Evolutionary conservation across 2,797 vertebrate genomes (phyloP).

Genomic region (Chelon labrosus): DNA sequence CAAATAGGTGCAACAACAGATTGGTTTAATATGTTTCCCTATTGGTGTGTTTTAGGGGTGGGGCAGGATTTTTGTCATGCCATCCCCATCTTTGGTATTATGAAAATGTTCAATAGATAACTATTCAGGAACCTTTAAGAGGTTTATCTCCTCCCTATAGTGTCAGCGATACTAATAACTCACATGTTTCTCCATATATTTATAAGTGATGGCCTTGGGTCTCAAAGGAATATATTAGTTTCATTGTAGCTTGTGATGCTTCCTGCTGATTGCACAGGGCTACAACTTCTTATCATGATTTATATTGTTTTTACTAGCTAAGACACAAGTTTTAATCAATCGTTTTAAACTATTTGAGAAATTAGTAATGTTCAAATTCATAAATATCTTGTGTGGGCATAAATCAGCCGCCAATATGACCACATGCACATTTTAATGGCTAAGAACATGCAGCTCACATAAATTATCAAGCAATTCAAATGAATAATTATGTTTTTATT

Average conservation of each 20-base stretch:
- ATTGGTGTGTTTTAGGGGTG: too few species aligned
- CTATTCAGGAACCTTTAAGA: too few species aligned
- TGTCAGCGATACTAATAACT: too few species aligned
- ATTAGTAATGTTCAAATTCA: not conserved
- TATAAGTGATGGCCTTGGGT: not conserved
- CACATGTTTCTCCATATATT: not conserved
- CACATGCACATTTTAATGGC: constrained; percentile 31
- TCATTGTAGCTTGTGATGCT: not conserved
- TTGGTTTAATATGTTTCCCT: too few species aligned
- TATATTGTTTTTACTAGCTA: not conserved
- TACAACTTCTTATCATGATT: not conserved
- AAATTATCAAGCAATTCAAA: constrained; percentile 84
- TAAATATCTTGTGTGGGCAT: not conserved
- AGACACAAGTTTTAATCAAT: not conserved
- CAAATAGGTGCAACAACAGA: too few species aligned
- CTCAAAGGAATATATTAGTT: not conserved
- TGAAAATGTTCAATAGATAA: too few species aligned
- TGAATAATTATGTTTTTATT: constrained; percentile 89
- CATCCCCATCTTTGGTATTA: too few species aligned
- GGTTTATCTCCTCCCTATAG: too few species aligned
- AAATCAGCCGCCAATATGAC: constrained; percentile 11
- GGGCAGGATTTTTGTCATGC: too few species aligned
- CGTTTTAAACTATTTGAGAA: not conserved
- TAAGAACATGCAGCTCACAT: constrained; percentile 59
- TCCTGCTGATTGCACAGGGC: not conserved